Conservation (phyloP, 2,113 vertebrate genomes). For the Gallinago undulata region DNA sequence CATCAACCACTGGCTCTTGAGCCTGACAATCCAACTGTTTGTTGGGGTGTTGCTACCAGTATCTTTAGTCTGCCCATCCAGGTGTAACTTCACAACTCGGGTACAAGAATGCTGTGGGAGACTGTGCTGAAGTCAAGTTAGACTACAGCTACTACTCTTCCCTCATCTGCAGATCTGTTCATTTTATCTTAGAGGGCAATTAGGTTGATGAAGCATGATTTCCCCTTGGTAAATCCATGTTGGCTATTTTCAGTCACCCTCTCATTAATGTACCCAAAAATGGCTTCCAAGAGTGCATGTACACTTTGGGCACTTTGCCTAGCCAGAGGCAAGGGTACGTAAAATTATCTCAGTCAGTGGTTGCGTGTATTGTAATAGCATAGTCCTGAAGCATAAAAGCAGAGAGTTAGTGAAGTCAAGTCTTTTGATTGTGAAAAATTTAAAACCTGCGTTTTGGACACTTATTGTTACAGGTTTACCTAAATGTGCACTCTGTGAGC, state of each 20-base stretch:
- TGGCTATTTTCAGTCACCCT: not conserved
- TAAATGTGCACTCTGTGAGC: not conserved
- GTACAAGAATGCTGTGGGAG: not conserved
- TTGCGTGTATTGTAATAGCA: accelerated
- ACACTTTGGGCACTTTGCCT: not conserved
- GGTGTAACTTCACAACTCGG: not conserved
- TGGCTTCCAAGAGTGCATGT: accelerated
- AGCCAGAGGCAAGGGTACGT: not conserved
- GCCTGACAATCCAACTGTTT: not conserved
- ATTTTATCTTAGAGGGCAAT: not conserved
- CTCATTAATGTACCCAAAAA: not conserved
- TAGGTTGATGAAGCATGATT: not conserved
- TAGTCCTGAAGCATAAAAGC: not conserved
- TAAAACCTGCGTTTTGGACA: not conserved
- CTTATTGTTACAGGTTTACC: not conserved
- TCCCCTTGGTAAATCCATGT: not conserved
- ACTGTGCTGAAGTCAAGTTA: not conserved
- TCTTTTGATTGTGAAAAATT: not conserved
- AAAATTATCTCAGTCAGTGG: not conserved
- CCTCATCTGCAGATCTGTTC: not conserved
- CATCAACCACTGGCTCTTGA: not conserved
- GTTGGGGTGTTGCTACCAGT: not conserved
- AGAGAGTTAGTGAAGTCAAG: not conserved
- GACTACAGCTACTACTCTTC: not conserved
- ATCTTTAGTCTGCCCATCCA: not conserved